Base-by-base conservation (phyloP, 2,113 vertebrate genomes). In the Sialia sialis region DNA sequence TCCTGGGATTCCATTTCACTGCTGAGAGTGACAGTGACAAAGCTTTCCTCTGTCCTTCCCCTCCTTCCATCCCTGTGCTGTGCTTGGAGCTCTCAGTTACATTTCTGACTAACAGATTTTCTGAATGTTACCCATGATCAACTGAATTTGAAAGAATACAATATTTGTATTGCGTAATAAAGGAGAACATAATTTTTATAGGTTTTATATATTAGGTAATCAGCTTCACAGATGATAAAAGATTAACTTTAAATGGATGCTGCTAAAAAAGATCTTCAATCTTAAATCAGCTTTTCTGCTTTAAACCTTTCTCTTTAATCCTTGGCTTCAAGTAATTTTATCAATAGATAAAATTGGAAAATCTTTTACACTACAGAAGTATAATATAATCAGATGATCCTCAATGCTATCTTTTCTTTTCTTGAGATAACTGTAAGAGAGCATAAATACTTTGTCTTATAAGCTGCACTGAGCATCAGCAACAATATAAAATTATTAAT, bases 301-400 rank as follows among this genome's bases (percentile, higher is more conserved):
- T 91, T 87, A 94, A 95, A 96, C 86, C 88, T 95, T 97, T 84
- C 92, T 83, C 85, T 94, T 94, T 97, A 97, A 97, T 97, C 91
- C 59, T 68, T 82, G 92, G 84, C 84, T 93, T 81, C 89, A 96
- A 94, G 95, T 97, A 96, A 97, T 96, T 98, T 96, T 96, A 89
- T 93, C 97, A 97, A 97, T 90, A 96, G 95, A 97, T 97, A 95
- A 96, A 97, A 97, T 87, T 96, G 92, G 92, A 96, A 97, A 96
- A 96, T 96, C 95, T 97, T 96, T 97, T 96, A 97, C 96, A 94
- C 80, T 91, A 90, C 52, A 73, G 46, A 84, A 91, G 54, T 95
- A 91, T 88, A 96, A 95, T 83, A 95, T 43, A 88, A 96, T 69
- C 89, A 91, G 96, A 93, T 81, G 87, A 94, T 13, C 22, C 89